Conservation (phyloP, 1,140 invertebrate species). For the Brachionus plicatilis region DNA sequence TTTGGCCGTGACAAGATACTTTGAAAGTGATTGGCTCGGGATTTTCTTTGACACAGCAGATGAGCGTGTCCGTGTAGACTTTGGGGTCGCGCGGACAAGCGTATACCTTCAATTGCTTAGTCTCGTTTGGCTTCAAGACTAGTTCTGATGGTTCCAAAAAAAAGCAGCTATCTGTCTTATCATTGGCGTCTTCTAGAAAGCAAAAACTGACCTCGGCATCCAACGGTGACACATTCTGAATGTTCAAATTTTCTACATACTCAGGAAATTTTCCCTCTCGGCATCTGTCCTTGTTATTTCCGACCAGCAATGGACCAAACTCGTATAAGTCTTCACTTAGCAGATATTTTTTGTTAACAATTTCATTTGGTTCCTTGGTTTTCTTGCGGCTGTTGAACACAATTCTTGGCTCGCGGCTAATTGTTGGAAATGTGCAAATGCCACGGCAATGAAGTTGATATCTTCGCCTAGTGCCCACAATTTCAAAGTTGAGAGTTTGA, state of each 20-base stretch:
- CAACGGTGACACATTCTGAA: conserved; percentile 54
- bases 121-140: conserved; percentile 51
- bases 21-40: conserved; percentile 56
- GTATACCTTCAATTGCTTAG: conserved; percentile 50
- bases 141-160: conserved; percentile 54
- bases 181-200: conserved; percentile 51
- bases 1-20: conserved; percentile 50
- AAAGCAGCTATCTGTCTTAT: conserved; percentile 52
- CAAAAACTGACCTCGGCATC: conserved; percentile 55
- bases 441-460: conserved; percentile 56
- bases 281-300: conserved; percentile 52
- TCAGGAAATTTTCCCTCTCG: conserved; percentile 53
- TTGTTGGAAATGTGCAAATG: conserved; percentile 55
- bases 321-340: conserved; percentile 52
- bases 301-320: conserved; percentile 55
- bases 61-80: conserved; percentile 51
- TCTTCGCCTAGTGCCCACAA: conserved; percentile 51
- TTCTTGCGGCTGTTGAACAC: conserved; percentile 43
- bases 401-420: conserved; percentile 55
- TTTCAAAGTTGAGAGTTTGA: conserved; percentile 56
- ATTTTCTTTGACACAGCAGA: conserved; percentile 56
- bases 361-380: conserved; percentile 51
- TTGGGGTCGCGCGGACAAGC: conserved; percentile 52
- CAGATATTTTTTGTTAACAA: conserved; percentile 55
- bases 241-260: conserved; percentile 52